Evolutionary conservation across 2,113 vertebrate species (phyloP).

Genomic region (Amphilophus citrinellus): DNA sequence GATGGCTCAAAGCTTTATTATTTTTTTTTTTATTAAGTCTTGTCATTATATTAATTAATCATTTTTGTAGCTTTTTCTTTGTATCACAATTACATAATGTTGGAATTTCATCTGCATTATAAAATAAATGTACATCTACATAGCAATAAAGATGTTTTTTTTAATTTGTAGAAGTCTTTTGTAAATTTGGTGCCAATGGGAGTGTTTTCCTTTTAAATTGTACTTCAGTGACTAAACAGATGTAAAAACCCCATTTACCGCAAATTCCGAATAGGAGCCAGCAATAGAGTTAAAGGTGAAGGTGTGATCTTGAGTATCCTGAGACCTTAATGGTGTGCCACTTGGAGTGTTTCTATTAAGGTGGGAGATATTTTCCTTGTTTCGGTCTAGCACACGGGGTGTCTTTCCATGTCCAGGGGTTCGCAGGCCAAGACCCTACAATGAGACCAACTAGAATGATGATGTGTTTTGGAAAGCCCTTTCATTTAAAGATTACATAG

Average conservation of each 20-base stretch:
- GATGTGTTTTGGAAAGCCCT: not conserved
- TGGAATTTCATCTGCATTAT: not conserved
- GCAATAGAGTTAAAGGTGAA: conserved; percentile 89
- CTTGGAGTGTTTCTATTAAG: conserved; percentile 82
- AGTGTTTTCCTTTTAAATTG: not conserved
- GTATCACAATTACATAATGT: not conserved
- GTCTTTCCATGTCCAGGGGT: conserved; percentile 77
- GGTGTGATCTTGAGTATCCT: conserved; percentile 86
- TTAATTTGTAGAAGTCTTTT: not conserved
- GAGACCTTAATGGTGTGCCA: conserved; percentile 82
- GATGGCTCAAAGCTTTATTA: not conserved
- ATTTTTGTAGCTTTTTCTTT: not conserved
- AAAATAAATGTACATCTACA: not conserved
- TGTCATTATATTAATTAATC: not conserved
- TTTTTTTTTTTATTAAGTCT: not conserved
- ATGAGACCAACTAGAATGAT: conserved; percentile 25
- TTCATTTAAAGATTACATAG: not conserved
- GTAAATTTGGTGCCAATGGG: not conserved
- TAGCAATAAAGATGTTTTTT: too few species aligned
- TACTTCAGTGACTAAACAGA: conserved; percentile 32
- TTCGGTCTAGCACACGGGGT: conserved; percentile 77
- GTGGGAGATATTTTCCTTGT: conserved; percentile 91
- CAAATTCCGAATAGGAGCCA: conserved; percentile 95
- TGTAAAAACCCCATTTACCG: conserved; percentile 87
- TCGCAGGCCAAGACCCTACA: conserved; percentile 66